Base-by-base conservation (phyloP, 2,797 vertebrate species). In the Danionella dracula region DNA sequence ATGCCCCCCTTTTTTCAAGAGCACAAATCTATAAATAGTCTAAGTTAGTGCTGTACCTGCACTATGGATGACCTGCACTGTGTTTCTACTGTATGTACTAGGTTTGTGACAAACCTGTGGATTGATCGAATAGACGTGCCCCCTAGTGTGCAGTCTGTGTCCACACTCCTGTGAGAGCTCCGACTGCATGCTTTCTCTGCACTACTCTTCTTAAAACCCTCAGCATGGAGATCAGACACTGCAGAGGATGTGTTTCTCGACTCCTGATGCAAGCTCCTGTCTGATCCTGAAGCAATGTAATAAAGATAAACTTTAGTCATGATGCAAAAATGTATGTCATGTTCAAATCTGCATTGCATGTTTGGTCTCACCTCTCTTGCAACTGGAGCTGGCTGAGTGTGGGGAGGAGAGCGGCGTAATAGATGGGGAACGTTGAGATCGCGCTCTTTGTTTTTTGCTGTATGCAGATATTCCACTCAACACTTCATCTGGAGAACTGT, bases 91-190 rank as follows among this genome's bases (percentile, higher is more conserved):
- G n/a, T n/a, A n/a, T n/a, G n/a, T n/a, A n/a, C n/a, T n/a, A n/a
- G n/a, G n/a, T n/a, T n/a, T n/a, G n/a, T n/a, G 10, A 0, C 66
- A 79, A 85, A 99, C 96, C 94, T 95, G 81, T 87, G 70, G 4
- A 83, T 66, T 67, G 92, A 93, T 56, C 80, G 85, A 37, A 79
- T 85, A 69, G 88, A 90, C 27, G 87, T 61, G 58, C 92, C 89
- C 56, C 90, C 90, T 70, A 83, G 72, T 0, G 87, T 86, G 63
- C 82, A 85, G 66, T 90, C 90, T 2, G 86, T 86, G 57, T 90
- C 89, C 12, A 76, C 40, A 32, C 78, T 76, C 85, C 82, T 77
- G 57, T 76, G 68, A 79, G 81, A 81, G 62, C 77, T 89, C 61
- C 83, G 85, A 51, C 41, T 57, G 35, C 86, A 87, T 76, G 83